Percentiles rank a stretch among this genome's conserved stretches.
Evolutionary conservation across 23 tunicate species (phyloP).

Genomic region (Trididemnum miniatum): DNA sequence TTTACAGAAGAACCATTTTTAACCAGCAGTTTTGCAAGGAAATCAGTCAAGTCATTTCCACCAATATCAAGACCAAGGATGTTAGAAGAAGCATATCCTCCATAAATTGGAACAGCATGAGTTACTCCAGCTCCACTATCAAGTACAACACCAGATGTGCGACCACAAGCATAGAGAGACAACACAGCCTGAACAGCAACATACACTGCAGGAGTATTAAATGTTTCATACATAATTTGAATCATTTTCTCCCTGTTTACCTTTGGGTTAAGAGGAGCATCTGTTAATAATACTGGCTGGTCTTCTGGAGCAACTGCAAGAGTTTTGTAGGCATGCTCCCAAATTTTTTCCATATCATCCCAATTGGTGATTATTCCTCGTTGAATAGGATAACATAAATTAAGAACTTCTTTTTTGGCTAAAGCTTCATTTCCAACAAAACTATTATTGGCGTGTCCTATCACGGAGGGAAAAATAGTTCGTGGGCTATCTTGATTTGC

Average conservation of each 20-base stretch:
- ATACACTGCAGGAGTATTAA: conserved; percentile 28
- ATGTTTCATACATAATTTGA: conserved; percentile 42
- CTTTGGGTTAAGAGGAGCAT: conserved; percentile 62
- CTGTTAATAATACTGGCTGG: conserved; percentile 67
- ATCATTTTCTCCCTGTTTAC: conserved; percentile 68
- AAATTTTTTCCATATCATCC: conserved; percentile 70
- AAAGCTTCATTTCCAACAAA: background rate
- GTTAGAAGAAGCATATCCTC: conserved; percentile 38
- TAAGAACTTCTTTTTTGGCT: conserved; percentile 39
- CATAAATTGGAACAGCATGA: conserved; percentile 36
- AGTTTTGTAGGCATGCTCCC: conserved; percentile 52
- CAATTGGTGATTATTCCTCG: conserved; percentile 65
- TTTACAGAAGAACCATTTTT: background rate
- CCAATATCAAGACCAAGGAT: conserved; percentile 43
- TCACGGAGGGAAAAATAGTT: background rate
- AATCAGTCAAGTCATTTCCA: conserved; percentile 53
- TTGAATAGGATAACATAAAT: conserved; percentile 57
- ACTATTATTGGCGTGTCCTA: background rate
- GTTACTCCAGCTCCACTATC: conserved; percentile 45
- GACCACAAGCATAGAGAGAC: conserved; percentile 54
- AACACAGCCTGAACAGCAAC: conserved; percentile 40
- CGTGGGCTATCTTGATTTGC: background rate
- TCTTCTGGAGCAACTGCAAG: conserved; percentile 55
- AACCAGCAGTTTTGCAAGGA: conserved; percentile 40
- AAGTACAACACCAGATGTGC: conserved; percentile 61